These are phyloP conservation scores for Cheilosia impressa DNA, from an alignment of 2,888 invertebrate species.

Conservation along the genomic window DNA sequence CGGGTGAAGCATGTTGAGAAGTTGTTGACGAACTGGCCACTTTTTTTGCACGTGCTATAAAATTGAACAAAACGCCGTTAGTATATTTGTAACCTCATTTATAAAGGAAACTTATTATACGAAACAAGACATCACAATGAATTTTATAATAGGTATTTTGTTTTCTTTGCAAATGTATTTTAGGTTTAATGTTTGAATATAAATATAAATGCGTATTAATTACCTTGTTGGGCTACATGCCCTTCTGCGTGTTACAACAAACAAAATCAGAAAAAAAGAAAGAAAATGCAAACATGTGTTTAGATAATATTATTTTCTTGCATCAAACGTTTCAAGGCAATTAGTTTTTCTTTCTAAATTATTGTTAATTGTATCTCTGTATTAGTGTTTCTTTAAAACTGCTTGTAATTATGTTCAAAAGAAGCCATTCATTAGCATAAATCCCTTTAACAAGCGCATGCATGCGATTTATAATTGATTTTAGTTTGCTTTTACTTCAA, in stretches of 20 bases:
- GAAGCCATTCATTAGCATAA: slow-evolving; percentile 30
- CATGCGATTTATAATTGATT: slow-evolving; percentile 24
- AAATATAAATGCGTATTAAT: slow-evolving; percentile 61
- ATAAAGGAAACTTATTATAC: neutral
- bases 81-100: neutral
- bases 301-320: slow-evolving; percentile 70
- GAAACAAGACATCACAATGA: slow-evolving; percentile 38
- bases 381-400: neutral
- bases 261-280: slow-evolving; percentile 76
- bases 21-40: slow-evolving; percentile 82
- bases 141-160: slow-evolving; percentile 11
- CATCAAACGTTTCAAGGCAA: slow-evolving; percentile 64
- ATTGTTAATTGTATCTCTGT: slow-evolving; percentile 20
- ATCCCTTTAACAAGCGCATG: slow-evolving; percentile 31
- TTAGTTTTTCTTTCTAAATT: slow-evolving; percentile 25
- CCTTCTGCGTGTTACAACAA: slow-evolving; percentile 84
- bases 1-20: slow-evolving; percentile 84
- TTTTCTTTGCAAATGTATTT: slow-evolving; percentile 5
- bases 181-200: slow-evolving; percentile 9
- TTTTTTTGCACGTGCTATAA: slow-evolving; percentile 87
- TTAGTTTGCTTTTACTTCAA: slow-evolving; percentile 29
- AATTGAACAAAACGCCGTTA: slow-evolving; percentile 76
- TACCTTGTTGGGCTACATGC: slow-evolving; percentile 88
- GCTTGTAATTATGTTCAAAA: neutral
- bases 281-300: slow-evolving; percentile 71